Conservation (phyloP, 2,797 vertebrate genomes). For the Pseudotriccus pelzelni region DNA sequence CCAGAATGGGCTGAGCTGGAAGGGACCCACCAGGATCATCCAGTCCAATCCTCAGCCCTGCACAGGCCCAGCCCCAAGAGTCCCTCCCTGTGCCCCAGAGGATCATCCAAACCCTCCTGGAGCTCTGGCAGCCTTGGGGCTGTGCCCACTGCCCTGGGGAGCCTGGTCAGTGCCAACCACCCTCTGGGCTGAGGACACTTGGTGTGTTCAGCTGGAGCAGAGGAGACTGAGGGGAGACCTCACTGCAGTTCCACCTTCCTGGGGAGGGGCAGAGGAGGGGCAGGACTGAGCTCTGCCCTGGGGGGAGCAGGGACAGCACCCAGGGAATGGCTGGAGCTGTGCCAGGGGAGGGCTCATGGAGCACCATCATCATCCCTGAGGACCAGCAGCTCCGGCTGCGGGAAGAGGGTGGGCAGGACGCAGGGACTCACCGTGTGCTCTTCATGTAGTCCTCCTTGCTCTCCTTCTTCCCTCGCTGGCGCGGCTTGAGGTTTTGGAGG, state of each 20-base stretch:
- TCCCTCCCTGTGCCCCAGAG: background rate
- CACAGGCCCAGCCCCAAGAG: background rate
- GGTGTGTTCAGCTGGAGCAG: too few species aligned
- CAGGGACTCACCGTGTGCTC: constrained; percentile 88
- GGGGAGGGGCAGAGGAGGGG: background rate
- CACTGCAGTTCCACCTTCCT: background rate
- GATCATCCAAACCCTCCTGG: background rate
- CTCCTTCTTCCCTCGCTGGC: constrained; percentile 96
- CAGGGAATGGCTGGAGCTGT: background rate
- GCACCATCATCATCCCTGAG: background rate
- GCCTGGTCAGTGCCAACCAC: too few species aligned
- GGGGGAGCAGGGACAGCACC: background rate
- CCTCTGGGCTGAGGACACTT: too few species aligned
- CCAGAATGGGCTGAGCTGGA: background rate
- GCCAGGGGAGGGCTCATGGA: background rate
- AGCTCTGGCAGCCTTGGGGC: background rate
- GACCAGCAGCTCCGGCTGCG: accelerated
- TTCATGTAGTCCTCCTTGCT: constrained; percentile 97
- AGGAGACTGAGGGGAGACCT: too few species aligned
- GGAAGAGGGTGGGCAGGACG: background rate
- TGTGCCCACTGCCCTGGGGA: too few species aligned
- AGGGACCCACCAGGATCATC: background rate
- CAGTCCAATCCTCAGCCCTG: background rate
- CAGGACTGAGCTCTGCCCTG: background rate
- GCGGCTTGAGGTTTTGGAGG: constrained; percentile 96